A percentile compares a stretch with the other conserved stretches of the same genome.
Evolutionary conservation across 2,113 vertebrate genomes (phyloP).

Genomic region (Anhinga rufa): DNA sequence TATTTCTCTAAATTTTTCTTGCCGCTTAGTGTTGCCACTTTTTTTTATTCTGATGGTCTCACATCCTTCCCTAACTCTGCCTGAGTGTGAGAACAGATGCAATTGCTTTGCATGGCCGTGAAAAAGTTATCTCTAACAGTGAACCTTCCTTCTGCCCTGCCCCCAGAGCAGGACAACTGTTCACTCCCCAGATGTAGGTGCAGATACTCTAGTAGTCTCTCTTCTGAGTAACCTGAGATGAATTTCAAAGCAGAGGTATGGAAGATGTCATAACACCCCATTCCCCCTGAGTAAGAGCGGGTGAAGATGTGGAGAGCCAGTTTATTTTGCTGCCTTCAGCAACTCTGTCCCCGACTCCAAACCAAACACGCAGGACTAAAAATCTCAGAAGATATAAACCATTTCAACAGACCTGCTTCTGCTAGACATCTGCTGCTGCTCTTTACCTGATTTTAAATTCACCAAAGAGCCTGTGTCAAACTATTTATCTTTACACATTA

Average conservation of each 20-base stretch:
- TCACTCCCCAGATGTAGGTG: not conserved
- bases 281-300: not conserved
- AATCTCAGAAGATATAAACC: not conserved
- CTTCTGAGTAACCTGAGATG: not conserved
- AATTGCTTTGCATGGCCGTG: not conserved
- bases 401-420: not conserved
- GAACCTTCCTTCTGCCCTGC: not conserved
- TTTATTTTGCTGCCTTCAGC: not conserved
- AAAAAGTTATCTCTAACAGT: not conserved
- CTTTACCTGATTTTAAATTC: conserved; percentile 17
- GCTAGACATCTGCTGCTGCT: not conserved
- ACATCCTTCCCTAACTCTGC: not conserved
- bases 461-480: not conserved
- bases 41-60: not conserved
- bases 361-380: not conserved
- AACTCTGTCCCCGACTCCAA: not conserved
- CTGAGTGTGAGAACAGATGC: not conserved
- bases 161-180: not conserved
- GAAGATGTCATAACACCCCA: not conserved
- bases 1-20: not conserved
- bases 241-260: not conserved
- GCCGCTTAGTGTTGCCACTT: not conserved
- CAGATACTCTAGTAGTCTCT: not conserved
- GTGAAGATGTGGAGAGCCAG: not conserved
- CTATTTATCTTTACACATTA: not conserved